phyloP scores from a whole-genome alignment of 2,113 vertebrate genomes.

The Eulemur macaco region DNA sequence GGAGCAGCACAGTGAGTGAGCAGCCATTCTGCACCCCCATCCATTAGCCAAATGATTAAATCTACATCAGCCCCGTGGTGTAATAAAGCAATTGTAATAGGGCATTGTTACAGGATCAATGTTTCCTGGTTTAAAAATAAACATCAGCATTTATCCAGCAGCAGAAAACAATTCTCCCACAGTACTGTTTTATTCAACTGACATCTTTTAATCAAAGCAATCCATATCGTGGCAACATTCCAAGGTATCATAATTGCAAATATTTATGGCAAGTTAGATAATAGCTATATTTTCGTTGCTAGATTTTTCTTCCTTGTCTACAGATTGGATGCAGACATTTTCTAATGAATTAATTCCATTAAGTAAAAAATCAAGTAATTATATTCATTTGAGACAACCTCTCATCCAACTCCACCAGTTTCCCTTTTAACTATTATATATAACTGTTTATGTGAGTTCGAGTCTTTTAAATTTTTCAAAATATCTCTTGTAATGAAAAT shows the following conservation, averaged over 20 bases:
- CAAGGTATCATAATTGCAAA: conserved; percentile 31
- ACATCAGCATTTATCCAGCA: conserved; percentile 49
- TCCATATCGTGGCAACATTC: conserved; percentile 4
- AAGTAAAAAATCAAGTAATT: conserved; percentile 44
- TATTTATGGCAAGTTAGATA: conserved; percentile 46
- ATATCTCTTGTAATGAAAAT: background rate
- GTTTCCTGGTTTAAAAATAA: conserved; percentile 67
- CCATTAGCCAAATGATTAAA: conserved; percentile 45
- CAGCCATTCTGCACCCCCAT: background rate
- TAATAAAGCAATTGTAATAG: conserved; percentile 46
- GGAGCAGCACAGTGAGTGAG: background rate
- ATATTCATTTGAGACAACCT: background rate
- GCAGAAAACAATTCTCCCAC: background rate
- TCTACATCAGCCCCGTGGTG: background rate
- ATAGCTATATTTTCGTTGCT: background rate
- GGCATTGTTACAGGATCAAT: conserved; percentile 59
- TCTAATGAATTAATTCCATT: conserved; percentile 52
- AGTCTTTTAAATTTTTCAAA: background rate
- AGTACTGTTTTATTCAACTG: background rate
- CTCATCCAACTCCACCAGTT: background rate
- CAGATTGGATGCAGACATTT: conserved; percentile 3
- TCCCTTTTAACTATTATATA: background rate
- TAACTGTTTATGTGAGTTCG: background rate
- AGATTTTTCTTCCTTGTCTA: conserved; percentile 30
- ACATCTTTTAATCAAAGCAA: conserved; percentile 45